A percentile compares a stretch with the other conserved stretches of the same genome.
phyloP scores from a whole-genome alignment of 92 coral and sea anemone genomes.

The Palythoa grandis region DNA sequence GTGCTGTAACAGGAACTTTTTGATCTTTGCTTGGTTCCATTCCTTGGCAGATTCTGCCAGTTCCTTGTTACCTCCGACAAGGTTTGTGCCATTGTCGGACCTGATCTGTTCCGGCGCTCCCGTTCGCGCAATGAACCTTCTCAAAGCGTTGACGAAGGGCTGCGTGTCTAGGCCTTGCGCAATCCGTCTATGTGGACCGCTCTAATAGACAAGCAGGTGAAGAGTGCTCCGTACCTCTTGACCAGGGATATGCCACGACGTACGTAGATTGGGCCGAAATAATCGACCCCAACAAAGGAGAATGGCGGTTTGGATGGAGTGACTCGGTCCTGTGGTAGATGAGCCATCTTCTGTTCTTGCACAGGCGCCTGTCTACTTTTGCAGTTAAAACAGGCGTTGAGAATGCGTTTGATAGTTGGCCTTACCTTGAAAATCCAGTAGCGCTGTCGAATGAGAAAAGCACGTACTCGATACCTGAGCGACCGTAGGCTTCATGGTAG shows the following conservation, averaged over 20 bases:
- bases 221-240: constrained; percentile 19
- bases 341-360: constrained; percentile 24
- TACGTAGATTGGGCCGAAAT: constrained; percentile 22
- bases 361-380: constrained; percentile 20
- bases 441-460: not conserved
- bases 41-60: not conserved
- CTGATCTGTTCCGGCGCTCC: not conserved
- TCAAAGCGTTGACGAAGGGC: not conserved
- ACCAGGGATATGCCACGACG: constrained; percentile 21
- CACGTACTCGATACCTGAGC: constrained; percentile 4
- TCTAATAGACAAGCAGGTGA: constrained; percentile 9
- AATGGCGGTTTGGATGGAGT: constrained; percentile 28
- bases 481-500: constrained; percentile 1
- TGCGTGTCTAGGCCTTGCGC: not conserved
- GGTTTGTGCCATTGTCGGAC: not conserved
- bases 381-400: constrained; percentile 7
- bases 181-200: constrained; percentile 13
- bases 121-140: not conserved
- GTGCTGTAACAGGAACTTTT: not conserved
- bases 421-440: no score
- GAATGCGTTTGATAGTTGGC: not conserved
- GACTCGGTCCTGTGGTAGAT: constrained; percentile 7
- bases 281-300: constrained; percentile 23
- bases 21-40: not conserved
- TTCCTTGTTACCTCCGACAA: not conserved